Conservation (phyloP, 2,888 invertebrate species). For the Eupeodes latifasciatus region DNA sequence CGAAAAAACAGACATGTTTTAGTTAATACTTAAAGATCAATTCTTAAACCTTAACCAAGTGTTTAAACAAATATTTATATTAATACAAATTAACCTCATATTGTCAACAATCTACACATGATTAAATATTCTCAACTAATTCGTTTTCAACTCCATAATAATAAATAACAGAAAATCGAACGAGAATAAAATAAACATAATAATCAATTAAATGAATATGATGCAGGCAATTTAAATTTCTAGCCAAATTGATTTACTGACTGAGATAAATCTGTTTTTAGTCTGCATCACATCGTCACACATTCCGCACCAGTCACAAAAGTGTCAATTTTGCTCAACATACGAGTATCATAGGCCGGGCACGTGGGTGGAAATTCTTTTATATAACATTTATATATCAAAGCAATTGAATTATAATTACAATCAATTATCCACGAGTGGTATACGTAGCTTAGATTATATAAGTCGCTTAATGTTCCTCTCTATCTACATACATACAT, state of each 20-base stretch:
- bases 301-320: slow-evolving; percentile 62
- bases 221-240: neutral
- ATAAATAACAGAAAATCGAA: neutral
- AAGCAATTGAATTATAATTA: slow-evolving; percentile 75
- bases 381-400: slow-evolving; percentile 3
- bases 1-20: too few relatives aligned
- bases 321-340: slow-evolving; percentile 58
- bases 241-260: slow-evolving; percentile 24
- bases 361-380: slow-evolving; percentile 54
- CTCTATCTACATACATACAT: neutral
- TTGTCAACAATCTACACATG: too few relatives aligned
- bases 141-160: neutral
- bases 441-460: neutral
- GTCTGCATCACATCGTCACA: slow-evolving; percentile 48
- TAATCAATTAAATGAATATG: neutral
- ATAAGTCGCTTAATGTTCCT: slow-evolving; percentile 37
- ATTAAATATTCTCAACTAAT: neutral
- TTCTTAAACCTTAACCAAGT: too few relatives aligned
- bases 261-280: slow-evolving; percentile 39
- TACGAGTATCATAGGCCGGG: slow-evolving; percentile 19
- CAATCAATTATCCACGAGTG: slow-evolving; percentile 66
- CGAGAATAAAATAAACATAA: neutral
- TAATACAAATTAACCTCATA: too few relatives aligned
- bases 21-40: too few relatives aligned
- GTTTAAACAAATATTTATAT: too few relatives aligned